Percentiles rank a stretch among this genome's conserved stretches.
Evolutionary conservation across 2,888 invertebrate genomes (phyloP).

Genomic region (Lutraria lutraria): DNA sequence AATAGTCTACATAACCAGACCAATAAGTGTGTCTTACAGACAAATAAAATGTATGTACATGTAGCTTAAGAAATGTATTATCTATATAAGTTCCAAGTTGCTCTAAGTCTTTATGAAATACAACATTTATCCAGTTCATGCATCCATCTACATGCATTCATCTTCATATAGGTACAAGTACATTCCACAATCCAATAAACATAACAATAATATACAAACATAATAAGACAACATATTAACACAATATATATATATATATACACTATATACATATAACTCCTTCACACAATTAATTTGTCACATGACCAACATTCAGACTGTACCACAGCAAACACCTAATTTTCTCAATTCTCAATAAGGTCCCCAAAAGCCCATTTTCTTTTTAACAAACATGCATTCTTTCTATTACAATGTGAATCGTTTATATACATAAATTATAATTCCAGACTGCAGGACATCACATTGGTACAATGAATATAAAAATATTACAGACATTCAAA

Average conservation of each 20-base stretch:
- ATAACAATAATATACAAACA: not conserved
- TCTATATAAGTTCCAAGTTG: too few species aligned
- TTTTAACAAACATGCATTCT: constrained; percentile 5
- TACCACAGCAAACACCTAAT: not conserved
- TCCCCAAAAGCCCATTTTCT: not conserved
- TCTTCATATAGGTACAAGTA: not conserved
- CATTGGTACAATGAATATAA: not conserved
- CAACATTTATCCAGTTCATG: too few species aligned
- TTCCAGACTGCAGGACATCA: not conserved
- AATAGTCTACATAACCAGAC: not conserved
- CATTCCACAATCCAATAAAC: not conserved
- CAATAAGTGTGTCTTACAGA: not conserved
- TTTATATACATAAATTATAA: constrained; percentile 5
- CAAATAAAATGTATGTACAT: too few species aligned
- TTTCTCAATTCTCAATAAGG: not conserved
- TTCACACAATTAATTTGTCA: not conserved
- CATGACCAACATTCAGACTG: not conserved
- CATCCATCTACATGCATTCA: not conserved
- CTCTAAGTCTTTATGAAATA: too few species aligned
- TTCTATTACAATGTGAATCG: constrained; percentile 38
- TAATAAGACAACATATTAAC: not conserved
- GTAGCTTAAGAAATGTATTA: too few species aligned
- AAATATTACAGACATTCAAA: not conserved
- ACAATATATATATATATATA: not conserved
- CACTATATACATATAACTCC: not conserved